Evolutionary conservation across 1,140 invertebrate genomes (phyloP).

Genomic region (Microvelia longipes): DNA sequence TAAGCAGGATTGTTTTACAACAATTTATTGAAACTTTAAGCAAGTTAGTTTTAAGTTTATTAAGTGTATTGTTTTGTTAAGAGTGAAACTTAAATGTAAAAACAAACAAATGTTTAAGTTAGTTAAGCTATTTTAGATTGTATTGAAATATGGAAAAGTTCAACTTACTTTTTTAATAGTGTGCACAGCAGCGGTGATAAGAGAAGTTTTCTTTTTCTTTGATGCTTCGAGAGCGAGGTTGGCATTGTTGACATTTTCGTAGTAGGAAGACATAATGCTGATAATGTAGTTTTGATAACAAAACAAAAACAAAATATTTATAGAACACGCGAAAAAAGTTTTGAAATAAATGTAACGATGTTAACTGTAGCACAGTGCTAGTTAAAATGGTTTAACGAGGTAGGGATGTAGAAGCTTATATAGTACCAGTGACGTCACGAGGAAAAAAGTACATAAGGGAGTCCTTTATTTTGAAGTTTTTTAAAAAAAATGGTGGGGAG

Average conservation of each 20-base stretch:
- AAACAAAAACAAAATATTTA: background rate
- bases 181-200: constrained; percentile 1
- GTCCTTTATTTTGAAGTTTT: too few species aligned
- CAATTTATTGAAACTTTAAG: too few species aligned
- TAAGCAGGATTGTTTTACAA: too few species aligned
- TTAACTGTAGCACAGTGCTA: background rate
- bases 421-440: background rate
- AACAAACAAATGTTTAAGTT: too few species aligned
- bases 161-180: constrained; percentile 10
- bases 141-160: too few species aligned
- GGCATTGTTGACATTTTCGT: constrained; percentile 12
- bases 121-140: too few species aligned
- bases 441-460: too few species aligned
- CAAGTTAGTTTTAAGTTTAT: too few species aligned
- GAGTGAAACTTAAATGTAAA: too few species aligned
- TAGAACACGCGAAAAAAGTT: background rate
- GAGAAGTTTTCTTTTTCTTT: constrained; percentile 2
- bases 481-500: too few species aligned
- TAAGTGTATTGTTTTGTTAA: too few species aligned
- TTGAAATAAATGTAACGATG: background rate
- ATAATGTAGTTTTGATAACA: background rate
- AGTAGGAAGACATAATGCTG: background rate
- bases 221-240: constrained; percentile 11
- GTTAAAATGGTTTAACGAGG: background rate
- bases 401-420: background rate